Conservation (phyloP, 1,140 invertebrate species). For the Venturia canescens region DNA sequence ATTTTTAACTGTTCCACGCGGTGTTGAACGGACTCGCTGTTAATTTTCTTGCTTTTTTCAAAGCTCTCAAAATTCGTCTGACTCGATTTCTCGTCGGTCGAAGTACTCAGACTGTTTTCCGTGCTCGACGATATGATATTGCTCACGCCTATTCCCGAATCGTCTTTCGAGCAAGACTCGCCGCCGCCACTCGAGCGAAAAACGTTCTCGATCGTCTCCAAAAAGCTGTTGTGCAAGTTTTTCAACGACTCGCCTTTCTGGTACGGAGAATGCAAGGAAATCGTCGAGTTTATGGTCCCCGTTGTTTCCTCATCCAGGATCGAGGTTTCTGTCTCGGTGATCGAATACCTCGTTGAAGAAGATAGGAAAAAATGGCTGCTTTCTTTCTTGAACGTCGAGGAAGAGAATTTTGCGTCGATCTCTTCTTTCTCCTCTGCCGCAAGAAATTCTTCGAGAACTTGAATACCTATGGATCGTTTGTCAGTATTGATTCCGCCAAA, state of each 20-base stretch:
- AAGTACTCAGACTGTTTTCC: constrained; percentile 4
- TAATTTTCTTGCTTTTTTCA: constrained; percentile 40
- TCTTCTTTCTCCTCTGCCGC: constrained; percentile 4
- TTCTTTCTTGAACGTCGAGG: constrained; percentile 21
- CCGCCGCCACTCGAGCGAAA: constrained; percentile 54
- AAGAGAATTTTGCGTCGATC: constrained; percentile 33
- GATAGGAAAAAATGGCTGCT: neutral
- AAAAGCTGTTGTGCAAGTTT: constrained; percentile 36
- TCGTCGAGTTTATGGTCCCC: constrained; percentile 21
- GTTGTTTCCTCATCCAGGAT: neutral
- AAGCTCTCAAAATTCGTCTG: constrained; percentile 43
- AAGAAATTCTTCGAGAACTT: constrained; percentile 38
- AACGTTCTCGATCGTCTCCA: constrained; percentile 40
- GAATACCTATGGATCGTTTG: constrained; percentile 40
- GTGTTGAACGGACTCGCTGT: constrained; percentile 19
- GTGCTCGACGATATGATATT: constrained; percentile 41
- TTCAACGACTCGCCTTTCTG: constrained; percentile 30
- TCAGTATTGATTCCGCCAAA: neutral
- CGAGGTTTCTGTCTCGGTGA: constrained; percentile 36
- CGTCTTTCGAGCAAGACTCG: constrained; percentile 57
- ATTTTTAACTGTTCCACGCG: constrained; percentile 56
- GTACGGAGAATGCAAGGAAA: constrained; percentile 45
- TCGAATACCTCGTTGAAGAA: constrained; percentile 28
- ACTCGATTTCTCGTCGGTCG: constrained; percentile 43
- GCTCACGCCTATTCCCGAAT: constrained; percentile 64